Percentiles rank a stretch among this genome's conserved stretches.
These are phyloP conservation scores for Leptosomus discolor DNA, from an alignment of 2,113 vertebrate genomes.

Conservation along the genomic window DNA sequence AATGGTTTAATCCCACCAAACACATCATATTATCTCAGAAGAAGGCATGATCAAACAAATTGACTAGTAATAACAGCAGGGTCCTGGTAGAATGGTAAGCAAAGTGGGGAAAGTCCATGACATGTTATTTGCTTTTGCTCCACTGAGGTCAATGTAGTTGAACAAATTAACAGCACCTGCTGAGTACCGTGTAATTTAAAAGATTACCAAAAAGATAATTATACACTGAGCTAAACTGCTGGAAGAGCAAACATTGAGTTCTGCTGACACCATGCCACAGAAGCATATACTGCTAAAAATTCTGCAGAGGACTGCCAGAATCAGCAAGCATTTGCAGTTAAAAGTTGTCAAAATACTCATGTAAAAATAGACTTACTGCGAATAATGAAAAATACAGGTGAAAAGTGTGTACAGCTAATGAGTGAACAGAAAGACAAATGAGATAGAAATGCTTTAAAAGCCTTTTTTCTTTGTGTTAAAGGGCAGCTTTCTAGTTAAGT, in stretches of 20 bases:
- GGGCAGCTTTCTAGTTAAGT: not conserved
- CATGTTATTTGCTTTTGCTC: not conserved
- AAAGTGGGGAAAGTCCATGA: not conserved
- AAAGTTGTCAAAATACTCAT: slow-evolving; percentile 52
- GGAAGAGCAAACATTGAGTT: not conserved
- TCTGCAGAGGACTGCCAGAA: slow-evolving; percentile 16
- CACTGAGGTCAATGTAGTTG: not conserved
- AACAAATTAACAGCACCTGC: not conserved
- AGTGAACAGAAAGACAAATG: not conserved
- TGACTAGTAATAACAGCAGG: not conserved
- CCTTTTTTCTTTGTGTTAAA: not conserved
- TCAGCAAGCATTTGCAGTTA: slow-evolving; percentile 11
- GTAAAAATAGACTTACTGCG: slow-evolving; percentile 33
- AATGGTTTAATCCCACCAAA: not conserved
- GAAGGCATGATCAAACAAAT: not conserved
- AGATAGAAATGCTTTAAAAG: not conserved
- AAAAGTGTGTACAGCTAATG: slow-evolving; percentile 32
- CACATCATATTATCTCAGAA: not conserved
- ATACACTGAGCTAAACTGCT: not conserved
- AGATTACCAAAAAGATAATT: not conserved
- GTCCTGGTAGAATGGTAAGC: not conserved
- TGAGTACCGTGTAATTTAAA: not conserved
- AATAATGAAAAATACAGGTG: slow-evolving; percentile 46
- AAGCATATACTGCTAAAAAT: slow-evolving; percentile 4
- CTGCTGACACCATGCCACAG: not conserved